These are phyloP conservation scores for Platerodrilus igneus DNA, from an alignment of 2,888 invertebrate species.

Conservation along the genomic window DNA sequence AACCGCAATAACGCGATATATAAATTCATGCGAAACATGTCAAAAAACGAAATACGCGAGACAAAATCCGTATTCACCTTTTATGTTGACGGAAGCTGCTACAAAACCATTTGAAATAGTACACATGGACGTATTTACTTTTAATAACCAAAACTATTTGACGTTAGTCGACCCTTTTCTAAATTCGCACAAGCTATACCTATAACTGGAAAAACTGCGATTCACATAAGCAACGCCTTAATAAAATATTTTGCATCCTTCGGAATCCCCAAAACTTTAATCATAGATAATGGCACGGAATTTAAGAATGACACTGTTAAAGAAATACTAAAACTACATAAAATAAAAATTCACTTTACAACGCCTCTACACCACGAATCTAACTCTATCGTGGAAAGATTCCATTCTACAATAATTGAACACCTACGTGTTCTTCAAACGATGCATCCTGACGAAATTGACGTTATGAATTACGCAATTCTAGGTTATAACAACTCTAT, in stretches of 20 bases:
- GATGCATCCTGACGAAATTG: not conserved
- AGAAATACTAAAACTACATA: constrained; percentile 9
- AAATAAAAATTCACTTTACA: constrained; percentile 10
- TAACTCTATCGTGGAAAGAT: constrained; percentile 7
- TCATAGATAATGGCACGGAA: constrained; percentile 6
- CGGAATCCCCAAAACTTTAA: constrained; percentile 5
- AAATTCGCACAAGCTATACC: constrained; percentile 8
- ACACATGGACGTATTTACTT: constrained; percentile 9
- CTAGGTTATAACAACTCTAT: constrained; percentile 1
- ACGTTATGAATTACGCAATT: constrained; percentile 7
- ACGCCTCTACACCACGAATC: constrained; percentile 13
- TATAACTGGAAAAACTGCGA: constrained; percentile 2
- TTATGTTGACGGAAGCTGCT: constrained; percentile 1
- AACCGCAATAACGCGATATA: too few relatives aligned
- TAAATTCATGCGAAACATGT: too few relatives aligned
- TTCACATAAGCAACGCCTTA: constrained; percentile 1
- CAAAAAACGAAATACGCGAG: too few relatives aligned
- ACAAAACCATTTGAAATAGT: constrained; percentile 5
- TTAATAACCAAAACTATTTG: constrained; percentile 1
- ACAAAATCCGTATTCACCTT: constrained; percentile 3
- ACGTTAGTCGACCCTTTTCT: constrained; percentile 7
- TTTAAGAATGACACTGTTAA: constrained; percentile 9
- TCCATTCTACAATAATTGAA: constrained; percentile 14
- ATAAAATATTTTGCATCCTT: constrained; percentile 9
- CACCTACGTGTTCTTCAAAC: constrained; percentile 6